Evolutionary conservation across 2,888 invertebrate genomes (phyloP), one percentile per base, ranked within the genome.

Genomic region (Raillietiella orientalis): DNA sequence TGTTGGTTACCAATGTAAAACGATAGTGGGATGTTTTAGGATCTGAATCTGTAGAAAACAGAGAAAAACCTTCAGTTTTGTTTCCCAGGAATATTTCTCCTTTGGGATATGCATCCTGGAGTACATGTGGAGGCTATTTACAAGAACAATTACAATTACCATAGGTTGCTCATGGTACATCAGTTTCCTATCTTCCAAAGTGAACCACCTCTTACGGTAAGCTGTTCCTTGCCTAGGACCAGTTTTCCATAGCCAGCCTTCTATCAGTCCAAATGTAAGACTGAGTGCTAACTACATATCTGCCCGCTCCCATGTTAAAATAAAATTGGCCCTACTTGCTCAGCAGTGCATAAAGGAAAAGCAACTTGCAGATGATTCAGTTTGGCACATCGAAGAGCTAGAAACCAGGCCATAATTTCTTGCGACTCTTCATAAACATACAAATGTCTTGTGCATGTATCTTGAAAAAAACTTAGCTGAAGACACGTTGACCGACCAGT

Each of bases 141-240:
- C 14, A 13, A 11, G 20, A 22, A 12, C 9, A 16, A 12, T n/a
- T 4, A 13, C 22, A 36, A 42, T 38, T 39, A 58, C 59, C 43
- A 77, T 48, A 2, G 69, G 66, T 39, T 74, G 71, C 40, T 74
- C 70, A 38, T 75, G 72, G 40, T 82, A 82, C 74, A 77, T 77
- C n/a, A 82, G 52, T 43, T 75, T 77, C 33, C 79, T 57, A 38
- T 69, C 66, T 37, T 77, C 77, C 22, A 82, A 45, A 0, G 74
- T 74, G 43, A 77, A 77, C 79, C 79, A 82, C 24, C 79, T 50
- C 35, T 67, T 63, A 34, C 70, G 62, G 41, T 71, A 77, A 0
- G 67, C 66, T 40, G 79, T 77, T 4, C 62, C 62, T 3, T 59
- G 55, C 29, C 65, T 51, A 0, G 79, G 79, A 1, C 79, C 79